These are phyloP conservation scores for Chrysaora quinquecirrha DNA, from an alignment of 30 jellyfish, hydroid and myxozoan species.

Conservation along the genomic window DNA sequence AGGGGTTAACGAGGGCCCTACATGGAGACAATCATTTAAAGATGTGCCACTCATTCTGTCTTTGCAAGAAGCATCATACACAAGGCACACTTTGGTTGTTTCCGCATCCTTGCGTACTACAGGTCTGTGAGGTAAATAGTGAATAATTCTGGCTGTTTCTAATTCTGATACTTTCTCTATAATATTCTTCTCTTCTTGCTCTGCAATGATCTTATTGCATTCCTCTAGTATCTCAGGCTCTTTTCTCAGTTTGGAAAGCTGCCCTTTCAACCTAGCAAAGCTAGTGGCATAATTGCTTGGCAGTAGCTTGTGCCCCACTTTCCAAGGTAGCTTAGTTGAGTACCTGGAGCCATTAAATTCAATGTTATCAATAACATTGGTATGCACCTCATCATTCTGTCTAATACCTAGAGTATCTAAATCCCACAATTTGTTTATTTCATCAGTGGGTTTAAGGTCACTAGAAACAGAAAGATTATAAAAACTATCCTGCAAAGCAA, in stretches of 20 bases:
- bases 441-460: neutral
- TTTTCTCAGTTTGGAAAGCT: neutral
- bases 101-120: conserved; percentile 39
- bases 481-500: too few relatives aligned
- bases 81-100: conserved; percentile 39
- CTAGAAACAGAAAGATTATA: neutral
- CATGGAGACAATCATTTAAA: conserved; percentile 58
- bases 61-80: conserved; percentile 19
- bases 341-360: conserved; percentile 7
- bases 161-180: conserved; percentile 36
- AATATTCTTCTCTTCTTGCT: conserved; percentile 21
- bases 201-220: conserved; percentile 22
- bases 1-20: conserved; percentile 32
- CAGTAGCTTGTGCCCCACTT: neutral
- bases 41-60: conserved; percentile 8
- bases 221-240: conserved; percentile 11
- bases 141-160: conserved; percentile 19
- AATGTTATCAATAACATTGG: conserved; percentile 2
- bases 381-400: conserved; percentile 19
- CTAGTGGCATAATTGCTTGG: conserved; percentile 10
- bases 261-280: neutral
- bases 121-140: conserved; percentile 41
- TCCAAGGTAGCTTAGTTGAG: conserved; percentile 24
- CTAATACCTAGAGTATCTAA: conserved; percentile 12
- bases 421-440: neutral